Conservation (phyloP, 2,113 vertebrate species). For the Erythrocercus mccallii region DNA sequence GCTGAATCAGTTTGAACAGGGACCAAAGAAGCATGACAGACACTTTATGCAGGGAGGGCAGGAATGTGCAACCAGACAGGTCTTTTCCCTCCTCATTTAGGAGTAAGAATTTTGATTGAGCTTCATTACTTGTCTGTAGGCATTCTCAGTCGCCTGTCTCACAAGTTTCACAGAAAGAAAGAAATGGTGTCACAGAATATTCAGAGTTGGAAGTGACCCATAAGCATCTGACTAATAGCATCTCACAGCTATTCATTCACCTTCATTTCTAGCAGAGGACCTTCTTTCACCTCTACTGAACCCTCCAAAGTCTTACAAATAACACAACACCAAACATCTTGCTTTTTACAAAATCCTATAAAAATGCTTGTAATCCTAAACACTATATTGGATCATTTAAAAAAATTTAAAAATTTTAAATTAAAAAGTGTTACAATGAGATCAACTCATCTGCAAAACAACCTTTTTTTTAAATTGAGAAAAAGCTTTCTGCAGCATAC, state of each 20-base stretch:
- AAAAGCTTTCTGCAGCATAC: neutral
- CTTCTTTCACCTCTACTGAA: neutral
- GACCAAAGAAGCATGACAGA: neutral
- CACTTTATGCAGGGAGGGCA: neutral
- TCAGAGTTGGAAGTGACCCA: neutral
- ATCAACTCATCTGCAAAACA: neutral
- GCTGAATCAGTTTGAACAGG: neutral
- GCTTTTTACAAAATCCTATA: neutral
- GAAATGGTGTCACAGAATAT: neutral
- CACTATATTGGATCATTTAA: neutral
- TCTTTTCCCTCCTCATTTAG: neutral
- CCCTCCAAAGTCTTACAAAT: neutral
- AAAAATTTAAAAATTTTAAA: neutral
- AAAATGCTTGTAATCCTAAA: neutral
- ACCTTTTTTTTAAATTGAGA: neutral
- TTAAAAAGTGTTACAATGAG: neutral
- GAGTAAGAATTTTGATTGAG: neutral
- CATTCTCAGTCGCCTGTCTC: neutral
- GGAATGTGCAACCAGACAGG: neutral
- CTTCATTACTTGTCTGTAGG: neutral
- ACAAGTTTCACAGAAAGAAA: neutral
- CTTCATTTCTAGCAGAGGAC: neutral
- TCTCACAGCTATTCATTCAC: neutral
- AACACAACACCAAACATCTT: neutral
- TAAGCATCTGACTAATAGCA: neutral